Conservation (phyloP, 2,888 invertebrate species). For the Pinctada fucata region DNA sequence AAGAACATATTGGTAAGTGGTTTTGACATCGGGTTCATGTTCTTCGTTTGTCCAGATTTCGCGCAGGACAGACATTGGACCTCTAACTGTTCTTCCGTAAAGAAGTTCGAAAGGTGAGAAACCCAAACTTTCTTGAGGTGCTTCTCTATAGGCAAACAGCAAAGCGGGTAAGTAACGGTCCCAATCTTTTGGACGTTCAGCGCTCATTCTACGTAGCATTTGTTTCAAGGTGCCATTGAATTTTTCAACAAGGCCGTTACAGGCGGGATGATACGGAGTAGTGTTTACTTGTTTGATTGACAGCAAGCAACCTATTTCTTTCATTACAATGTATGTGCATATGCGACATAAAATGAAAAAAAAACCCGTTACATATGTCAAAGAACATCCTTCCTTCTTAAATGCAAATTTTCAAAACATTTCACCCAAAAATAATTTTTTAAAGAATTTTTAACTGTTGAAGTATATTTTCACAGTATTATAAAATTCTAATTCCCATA, state of each 20-base stretch:
- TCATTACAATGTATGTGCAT: slow-evolving; percentile 50
- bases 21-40: slow-evolving; percentile 30
- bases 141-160: slow-evolving; percentile 51
- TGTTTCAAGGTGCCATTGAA: slow-evolving; percentile 49
- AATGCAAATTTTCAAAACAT: too few relatives aligned
- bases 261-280: slow-evolving; percentile 48
- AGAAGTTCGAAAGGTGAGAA: slow-evolving; percentile 46
- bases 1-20: slow-evolving; percentile 47
- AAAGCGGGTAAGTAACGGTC: slow-evolving; percentile 45
- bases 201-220: slow-evolving; percentile 47
- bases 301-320: slow-evolving; percentile 40
- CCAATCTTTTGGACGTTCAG: slow-evolving; percentile 47
- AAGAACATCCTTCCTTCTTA: too few relatives aligned
- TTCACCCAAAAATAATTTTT: too few relatives aligned
- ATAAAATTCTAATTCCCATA: too few relatives aligned
- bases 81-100: slow-evolving; percentile 36
- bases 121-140: slow-evolving; percentile 43
- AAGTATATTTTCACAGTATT: too few relatives aligned
- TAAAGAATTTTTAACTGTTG: too few relatives aligned
- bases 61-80: slow-evolving; percentile 28
- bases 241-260: slow-evolving; percentile 45
- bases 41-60: slow-evolving; percentile 39
- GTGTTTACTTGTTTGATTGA: slow-evolving; percentile 40
- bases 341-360: too few relatives aligned
- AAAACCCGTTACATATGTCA: too few relatives aligned